These are phyloP conservation scores for Xiphophorus maculatus DNA, from an alignment of 2,113 vertebrate species.

Conservation along the genomic window DNA sequence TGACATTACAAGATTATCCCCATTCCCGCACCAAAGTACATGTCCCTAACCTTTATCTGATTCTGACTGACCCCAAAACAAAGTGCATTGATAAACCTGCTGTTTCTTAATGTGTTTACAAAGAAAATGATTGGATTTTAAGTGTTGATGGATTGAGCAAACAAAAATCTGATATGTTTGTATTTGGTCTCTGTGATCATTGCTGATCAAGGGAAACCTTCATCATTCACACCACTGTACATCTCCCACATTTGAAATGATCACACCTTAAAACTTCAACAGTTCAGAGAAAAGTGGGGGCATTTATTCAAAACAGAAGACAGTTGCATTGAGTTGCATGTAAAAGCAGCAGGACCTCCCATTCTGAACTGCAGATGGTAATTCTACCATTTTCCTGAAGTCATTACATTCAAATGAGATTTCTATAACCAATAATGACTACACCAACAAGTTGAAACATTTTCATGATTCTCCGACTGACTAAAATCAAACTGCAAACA, in stretches of 20 bases:
- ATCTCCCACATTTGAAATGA: too few relatives aligned
- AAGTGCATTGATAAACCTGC: background rate
- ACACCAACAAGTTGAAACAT: background rate
- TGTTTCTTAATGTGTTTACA: background rate
- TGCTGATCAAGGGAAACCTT: too few relatives aligned
- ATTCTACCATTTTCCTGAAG: constrained; percentile 51
- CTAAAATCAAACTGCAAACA: constrained; percentile 17
- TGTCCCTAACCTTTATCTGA: background rate
- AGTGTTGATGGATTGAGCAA: too few relatives aligned
- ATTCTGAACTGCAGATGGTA: constrained; percentile 76
- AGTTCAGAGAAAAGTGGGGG: too few relatives aligned
- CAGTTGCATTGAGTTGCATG: constrained; percentile 39
- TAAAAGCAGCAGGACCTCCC: constrained; percentile 61
- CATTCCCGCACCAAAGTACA: background rate
- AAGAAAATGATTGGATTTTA: background rate
- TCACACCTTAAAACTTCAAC: too few relatives aligned
- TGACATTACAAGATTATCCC: background rate
- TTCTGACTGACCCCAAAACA: background rate
- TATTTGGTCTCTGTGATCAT: too few relatives aligned
- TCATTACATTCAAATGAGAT: background rate
- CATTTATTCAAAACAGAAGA: background rate
- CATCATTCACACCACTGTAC: too few relatives aligned
- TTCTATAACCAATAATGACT: background rate
- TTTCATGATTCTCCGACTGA: background rate
- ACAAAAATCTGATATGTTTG: background rate